Percentiles rank a stretch among this genome's conserved stretches.
These are phyloP conservation scores for Marisa cornuarietis DNA, from an alignment of 1,140 invertebrate species.

Conservation along the genomic window DNA sequence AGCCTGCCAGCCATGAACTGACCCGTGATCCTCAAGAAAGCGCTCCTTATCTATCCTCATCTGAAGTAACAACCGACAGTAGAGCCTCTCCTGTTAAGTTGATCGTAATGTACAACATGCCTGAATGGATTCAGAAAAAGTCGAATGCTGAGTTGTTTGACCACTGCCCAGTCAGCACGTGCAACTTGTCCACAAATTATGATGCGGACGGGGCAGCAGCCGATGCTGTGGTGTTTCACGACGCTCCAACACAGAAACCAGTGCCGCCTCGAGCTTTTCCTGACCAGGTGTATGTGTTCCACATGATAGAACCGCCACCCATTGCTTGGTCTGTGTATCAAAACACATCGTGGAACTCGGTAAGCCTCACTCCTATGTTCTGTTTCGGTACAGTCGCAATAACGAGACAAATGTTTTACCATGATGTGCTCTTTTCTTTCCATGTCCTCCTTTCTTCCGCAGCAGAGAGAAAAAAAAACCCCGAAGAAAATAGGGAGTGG, in stretches of 20 bases:
- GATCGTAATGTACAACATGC: neutral
- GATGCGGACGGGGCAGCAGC: neutral
- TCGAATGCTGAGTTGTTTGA: neutral
- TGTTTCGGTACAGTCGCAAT: too few species aligned
- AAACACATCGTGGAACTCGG: neutral
- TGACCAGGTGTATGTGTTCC: neutral
- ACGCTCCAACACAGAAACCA: neutral
- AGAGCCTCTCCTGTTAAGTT: neutral
- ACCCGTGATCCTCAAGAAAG: too few species aligned
- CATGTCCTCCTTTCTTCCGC: too few species aligned
- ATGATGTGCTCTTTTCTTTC: too few species aligned
- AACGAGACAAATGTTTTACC: too few species aligned
- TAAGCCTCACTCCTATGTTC: neutral
- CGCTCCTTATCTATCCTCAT: too few species aligned
- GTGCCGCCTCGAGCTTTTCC: too few species aligned
- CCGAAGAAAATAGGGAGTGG: too few species aligned
- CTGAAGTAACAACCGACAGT: too few species aligned
- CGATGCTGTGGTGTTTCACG: neutral
- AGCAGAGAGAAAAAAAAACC: too few species aligned
- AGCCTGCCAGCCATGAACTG: too few species aligned
- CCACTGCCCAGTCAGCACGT: slow-evolving; percentile 4
- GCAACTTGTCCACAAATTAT: neutral
- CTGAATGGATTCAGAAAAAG: neutral
- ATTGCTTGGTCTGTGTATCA: neutral
- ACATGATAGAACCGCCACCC: neutral